Conservation (phyloP, 2,113 vertebrate species). For the Hemiprocne comata region DNA sequence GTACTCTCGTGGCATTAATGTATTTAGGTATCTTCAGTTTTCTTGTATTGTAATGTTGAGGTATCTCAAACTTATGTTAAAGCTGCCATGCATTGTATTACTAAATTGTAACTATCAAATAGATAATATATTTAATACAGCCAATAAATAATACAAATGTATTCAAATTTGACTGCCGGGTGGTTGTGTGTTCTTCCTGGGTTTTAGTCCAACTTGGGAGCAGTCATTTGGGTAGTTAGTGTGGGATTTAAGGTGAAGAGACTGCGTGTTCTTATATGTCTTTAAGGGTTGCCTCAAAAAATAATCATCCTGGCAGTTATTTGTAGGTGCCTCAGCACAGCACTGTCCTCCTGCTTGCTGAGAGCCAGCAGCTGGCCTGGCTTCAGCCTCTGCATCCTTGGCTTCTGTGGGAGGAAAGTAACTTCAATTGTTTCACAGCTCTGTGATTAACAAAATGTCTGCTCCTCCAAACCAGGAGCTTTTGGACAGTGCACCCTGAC, state of each 20-base stretch:
- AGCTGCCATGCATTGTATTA: constrained; percentile 82
- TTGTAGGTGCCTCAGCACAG: background rate
- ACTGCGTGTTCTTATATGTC: background rate
- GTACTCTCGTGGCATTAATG: constrained; percentile 74
- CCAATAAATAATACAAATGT: constrained; percentile 81
- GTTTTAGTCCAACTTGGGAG: background rate
- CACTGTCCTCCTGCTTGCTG: background rate
- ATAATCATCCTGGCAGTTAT: too few species aligned
- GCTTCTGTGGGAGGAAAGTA: background rate
- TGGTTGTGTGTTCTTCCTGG: background rate
- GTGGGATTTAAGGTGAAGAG: background rate
- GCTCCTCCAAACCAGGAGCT: background rate
- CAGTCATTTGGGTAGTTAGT: too few species aligned
- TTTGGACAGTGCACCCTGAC: background rate
- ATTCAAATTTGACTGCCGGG: background rate
- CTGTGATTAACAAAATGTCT: background rate
- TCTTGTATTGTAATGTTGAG: constrained; percentile 70
- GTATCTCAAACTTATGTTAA: constrained; percentile 77
- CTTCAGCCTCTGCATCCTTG: background rate
- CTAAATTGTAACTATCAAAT: constrained; percentile 88
- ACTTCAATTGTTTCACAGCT: background rate
- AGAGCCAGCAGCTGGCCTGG: background rate
- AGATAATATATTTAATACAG: constrained; percentile 89
- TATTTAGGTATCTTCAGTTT: constrained; percentile 64
- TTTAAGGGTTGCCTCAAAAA: background rate